These are phyloP conservation scores for Cryptoblepharus egeriae DNA, from an alignment of 2,797 vertebrate genomes.

Conservation along the genomic window DNA sequence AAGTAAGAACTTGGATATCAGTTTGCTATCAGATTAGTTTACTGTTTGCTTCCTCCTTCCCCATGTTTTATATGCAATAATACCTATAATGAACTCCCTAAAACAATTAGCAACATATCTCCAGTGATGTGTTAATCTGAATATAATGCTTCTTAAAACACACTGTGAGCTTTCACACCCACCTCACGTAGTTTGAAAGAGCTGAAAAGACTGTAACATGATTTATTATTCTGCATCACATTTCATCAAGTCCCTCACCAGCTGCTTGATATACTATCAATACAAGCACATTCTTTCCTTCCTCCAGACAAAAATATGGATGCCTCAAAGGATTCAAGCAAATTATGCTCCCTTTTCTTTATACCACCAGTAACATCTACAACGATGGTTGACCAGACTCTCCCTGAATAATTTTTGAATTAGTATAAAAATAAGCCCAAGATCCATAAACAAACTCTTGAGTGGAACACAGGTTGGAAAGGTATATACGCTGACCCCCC, in stretches of 20 bases:
- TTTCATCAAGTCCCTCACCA: constrained; percentile 75
- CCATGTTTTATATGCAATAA: constrained; percentile 56
- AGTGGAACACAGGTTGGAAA: no score
- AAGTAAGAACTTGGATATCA: constrained; percentile 55
- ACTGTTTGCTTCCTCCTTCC: neutral
- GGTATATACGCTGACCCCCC: no score
- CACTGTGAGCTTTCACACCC: constrained; percentile 38
- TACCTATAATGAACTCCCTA: constrained; percentile 60
- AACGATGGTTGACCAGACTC: constrained; percentile 42
- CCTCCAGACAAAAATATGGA: constrained; percentile 35
- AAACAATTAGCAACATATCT: constrained; percentile 59
- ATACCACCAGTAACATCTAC: constrained; percentile 43
- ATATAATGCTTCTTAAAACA: constrained; percentile 37
- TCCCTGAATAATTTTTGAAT: constrained; percentile 41
- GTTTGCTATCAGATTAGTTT: constrained; percentile 51
- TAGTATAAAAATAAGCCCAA: constrained; percentile 6
- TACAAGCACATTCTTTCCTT: constrained; percentile 61
- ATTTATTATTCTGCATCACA: constrained; percentile 80
- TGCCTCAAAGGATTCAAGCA: constrained; percentile 71
- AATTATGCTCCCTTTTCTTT: constrained; percentile 56
- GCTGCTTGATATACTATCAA: constrained; percentile 78
- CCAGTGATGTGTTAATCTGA: constrained; percentile 61
- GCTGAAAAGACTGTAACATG: constrained; percentile 61
- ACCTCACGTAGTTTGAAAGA: constrained; percentile 68
- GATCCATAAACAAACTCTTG: constrained; percentile 58